A percentile compares a stretch with the other conserved stretches of the same genome.
Evolutionary conservation across 2,888 invertebrate species (phyloP).

Genomic region (Dilophus febrilis): DNA sequence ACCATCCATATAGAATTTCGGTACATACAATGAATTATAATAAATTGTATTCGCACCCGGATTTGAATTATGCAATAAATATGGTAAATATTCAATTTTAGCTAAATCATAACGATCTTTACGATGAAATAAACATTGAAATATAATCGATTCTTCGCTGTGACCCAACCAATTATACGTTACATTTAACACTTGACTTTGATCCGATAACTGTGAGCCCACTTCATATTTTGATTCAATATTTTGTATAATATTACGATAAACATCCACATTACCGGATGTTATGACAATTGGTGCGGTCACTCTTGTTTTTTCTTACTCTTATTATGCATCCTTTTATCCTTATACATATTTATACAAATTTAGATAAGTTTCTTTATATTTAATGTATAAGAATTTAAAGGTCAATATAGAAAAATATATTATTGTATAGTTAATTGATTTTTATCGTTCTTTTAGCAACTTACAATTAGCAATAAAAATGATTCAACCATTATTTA

Average conservation of each 20-base stretch:
- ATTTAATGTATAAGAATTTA: too few relatives aligned
- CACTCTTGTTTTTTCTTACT: too few relatives aligned
- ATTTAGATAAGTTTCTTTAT: too few relatives aligned
- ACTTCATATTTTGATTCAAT: constrained; percentile 83
- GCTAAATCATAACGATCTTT: constrained; percentile 92
- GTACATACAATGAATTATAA: constrained; percentile 56
- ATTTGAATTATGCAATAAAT: constrained; percentile 74
- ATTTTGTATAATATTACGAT: constrained; percentile 82
- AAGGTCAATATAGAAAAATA: too few relatives aligned
- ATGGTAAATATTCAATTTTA: constrained; percentile 79
- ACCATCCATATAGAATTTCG: constrained; percentile 54
- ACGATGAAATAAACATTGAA: constrained; percentile 59
- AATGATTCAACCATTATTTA: too few relatives aligned
- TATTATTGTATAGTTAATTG: too few relatives aligned
- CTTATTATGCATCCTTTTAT: too few relatives aligned
- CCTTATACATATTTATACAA: too few relatives aligned
- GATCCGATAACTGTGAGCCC: constrained; percentile 87
- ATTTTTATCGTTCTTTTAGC: too few relatives aligned
- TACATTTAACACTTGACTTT: constrained; percentile 84
- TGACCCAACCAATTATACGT: constrained; percentile 87
- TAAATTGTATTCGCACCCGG: constrained; percentile 73
- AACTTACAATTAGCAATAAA: too few relatives aligned
- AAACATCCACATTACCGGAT: constrained; percentile 76
- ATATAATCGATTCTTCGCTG: constrained; percentile 53
- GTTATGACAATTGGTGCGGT: constrained; percentile 85